Base-by-base conservation (phyloP, 2,797 vertebrate genomes). In the Phalloptychus januarius region DNA sequence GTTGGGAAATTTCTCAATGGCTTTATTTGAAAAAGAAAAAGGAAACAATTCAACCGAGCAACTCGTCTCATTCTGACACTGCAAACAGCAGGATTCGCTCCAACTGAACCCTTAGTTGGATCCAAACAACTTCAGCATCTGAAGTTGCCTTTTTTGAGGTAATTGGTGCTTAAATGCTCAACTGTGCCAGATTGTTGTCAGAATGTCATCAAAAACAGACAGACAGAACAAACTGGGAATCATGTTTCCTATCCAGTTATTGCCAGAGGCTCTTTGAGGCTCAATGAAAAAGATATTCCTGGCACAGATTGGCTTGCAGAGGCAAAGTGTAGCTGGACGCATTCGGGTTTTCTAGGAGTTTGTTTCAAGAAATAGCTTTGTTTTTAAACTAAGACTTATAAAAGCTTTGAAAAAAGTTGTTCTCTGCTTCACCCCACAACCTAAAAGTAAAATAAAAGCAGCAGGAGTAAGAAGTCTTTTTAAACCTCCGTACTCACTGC, bases 1-100 rank as follows among this genome's bases (percentile, higher is more conserved):
- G 52, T 25, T 67, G 76, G 44, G 45, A 69, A 85, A 78, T 54
- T 48, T 54, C 12, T 45, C 8, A 58, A 71, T 33, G 0, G 1
- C 38, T 73, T 23, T 56, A 42, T 81, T 76, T 80, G 46, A 52
- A 77, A 40, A 63, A 31, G 28, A 20, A 10, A 80, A 90, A 82
- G 84, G 74, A 73, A 78, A 80, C 56, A 70, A 72, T 71, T 76
- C 16, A 65, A 52, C 4, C 4, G 78, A 83, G 78, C 33, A 4
- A 73, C 74, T 77, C 1, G 12, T 40, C 61, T 45, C 2, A 1
- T 23, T 58, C 44, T 36, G 58, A 33, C 5, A 36, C 58, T 5
- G 5, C 45, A 46, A 45, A 78, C 36, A 58, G 7, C 45, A 54
- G 33, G 78, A 70, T 48, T 28, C 46, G 4, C 33, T 48, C 1